A percentile compares a stretch with the other conserved stretches of the same genome.
phyloP scores from a whole-genome alignment of 2,888 invertebrate genomes.

The Yponomeuta sedellus region DNA sequence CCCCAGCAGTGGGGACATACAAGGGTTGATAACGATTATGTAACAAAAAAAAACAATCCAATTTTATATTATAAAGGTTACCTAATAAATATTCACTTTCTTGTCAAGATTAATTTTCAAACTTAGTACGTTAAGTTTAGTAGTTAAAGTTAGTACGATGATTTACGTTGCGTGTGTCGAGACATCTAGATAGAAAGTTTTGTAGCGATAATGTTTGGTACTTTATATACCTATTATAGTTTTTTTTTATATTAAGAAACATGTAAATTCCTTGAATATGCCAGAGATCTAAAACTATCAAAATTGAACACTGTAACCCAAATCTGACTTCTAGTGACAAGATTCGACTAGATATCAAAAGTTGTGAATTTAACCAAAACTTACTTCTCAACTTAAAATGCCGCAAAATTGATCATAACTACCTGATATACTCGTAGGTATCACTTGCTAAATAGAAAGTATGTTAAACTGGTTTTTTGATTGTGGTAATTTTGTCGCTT shows the following conservation, averaged over 20 bases:
- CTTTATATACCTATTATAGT: too few relatives aligned
- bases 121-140: too few relatives aligned
- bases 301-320: neutral
- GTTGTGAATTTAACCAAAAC: neutral
- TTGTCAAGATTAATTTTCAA: too few relatives aligned
- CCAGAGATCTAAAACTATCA: neutral
- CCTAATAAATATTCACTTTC: too few relatives aligned
- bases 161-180: too few relatives aligned
- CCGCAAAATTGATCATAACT: neutral
- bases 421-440: neutral
- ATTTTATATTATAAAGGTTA: too few relatives aligned
- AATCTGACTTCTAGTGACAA: neutral
- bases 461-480: conserved; percentile 27
- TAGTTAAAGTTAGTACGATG: too few relatives aligned
- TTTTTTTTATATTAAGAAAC: neutral
- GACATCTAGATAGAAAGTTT: neutral
- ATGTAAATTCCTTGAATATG: neutral
- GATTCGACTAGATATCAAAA: neutral
- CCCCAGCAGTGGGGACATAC: too few relatives aligned
- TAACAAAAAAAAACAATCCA: too few relatives aligned
- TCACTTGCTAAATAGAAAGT: conserved; percentile 26
- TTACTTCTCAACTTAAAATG: neutral
- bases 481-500: conserved; percentile 16
- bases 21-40: too few relatives aligned
- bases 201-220: neutral